These are phyloP conservation scores for human (Homo sapiens) DNA, from an alignment of 2,113 vertebrate species.

Conservation along the genomic window GRCh38 chr9:119464501-119465000, in stretches of 20 bases:
- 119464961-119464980: neutral
- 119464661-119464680: neutral
- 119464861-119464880: neutral
- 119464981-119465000: conserved; percentile 20
- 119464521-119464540: neutral
- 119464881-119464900: neutral
- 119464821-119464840: neutral
- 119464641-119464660: neutral
- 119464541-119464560: neutral
- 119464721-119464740: neutral
- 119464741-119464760: neutral
- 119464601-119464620: neutral
- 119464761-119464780: neutral
- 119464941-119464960: conserved; percentile 28
- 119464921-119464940: neutral
- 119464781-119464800: neutral
- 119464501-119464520: neutral
- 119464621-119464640: neutral
- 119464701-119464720: neutral
- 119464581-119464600: neutral
- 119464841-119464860: neutral
- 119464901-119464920: neutral
- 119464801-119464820: neutral
- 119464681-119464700: neutral
- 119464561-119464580: neutral